Evolutionary conservation across 2,888 invertebrate genomes (phyloP).

Genomic region (Melanotus villosus): DNA sequence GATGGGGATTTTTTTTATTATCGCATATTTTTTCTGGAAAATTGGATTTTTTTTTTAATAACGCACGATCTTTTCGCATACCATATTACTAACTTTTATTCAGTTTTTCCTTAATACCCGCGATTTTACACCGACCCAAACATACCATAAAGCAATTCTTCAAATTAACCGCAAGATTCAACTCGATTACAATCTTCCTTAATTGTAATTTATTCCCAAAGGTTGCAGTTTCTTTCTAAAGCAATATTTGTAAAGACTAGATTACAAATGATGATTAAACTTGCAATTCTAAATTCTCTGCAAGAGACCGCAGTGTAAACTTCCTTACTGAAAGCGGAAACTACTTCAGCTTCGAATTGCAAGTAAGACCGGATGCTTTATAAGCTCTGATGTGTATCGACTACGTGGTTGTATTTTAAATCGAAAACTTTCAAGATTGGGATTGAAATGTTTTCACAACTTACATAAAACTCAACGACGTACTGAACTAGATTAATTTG

Average conservation of each 20-base stretch:
- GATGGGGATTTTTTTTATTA: conserved; percentile 34
- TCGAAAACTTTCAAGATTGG: not conserved
- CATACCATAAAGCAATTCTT: too few species aligned
- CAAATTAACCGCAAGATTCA: too few species aligned
- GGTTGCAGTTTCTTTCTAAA: too few species aligned
- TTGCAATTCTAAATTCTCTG: conserved; percentile 9
- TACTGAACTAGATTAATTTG: too few species aligned
- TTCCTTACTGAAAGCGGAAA: conserved; percentile 28
- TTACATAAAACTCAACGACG: too few species aligned
- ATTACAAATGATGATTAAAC: too few species aligned
- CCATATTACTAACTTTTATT: not conserved
- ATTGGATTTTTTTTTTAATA: conserved; percentile 34
- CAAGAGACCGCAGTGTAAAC: conserved; percentile 21
- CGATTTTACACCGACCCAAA: too few species aligned
- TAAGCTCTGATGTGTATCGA: conserved; percentile 2
- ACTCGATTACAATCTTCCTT: too few species aligned
- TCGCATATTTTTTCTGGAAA: conserved; percentile 29
- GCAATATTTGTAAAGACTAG: too few species aligned
- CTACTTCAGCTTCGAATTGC: conserved; percentile 10
- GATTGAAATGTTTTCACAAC: not conserved
- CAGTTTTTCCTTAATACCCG: too few species aligned
- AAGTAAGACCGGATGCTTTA: conserved; percentile 27
- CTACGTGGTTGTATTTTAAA: not conserved
- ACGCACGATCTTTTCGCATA: not conserved
- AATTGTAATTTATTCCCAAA: too few species aligned